Percentiles rank a stretch among this genome's conserved stretches.
Conservation (phyloP, 2,113 vertebrate species). For the Panthera uncia region DNA sequence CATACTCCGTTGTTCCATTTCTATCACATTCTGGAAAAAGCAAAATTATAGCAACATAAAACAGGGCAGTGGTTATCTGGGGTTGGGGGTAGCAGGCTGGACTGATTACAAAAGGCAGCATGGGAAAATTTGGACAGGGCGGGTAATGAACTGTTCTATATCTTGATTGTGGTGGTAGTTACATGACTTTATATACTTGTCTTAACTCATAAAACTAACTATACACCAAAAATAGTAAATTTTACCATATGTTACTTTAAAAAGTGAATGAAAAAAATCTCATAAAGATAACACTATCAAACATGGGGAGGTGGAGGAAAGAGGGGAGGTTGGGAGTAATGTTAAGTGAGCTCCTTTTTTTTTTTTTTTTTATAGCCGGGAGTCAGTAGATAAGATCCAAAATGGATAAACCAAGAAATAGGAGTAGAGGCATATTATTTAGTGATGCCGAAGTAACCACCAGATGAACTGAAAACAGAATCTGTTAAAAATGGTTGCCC, state of each 20-base stretch:
- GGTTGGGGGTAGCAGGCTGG: background rate
- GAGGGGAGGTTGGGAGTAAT: background rate
- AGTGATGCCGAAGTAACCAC: background rate
- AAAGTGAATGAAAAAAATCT: conserved; percentile 11
- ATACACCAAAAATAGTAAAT: background rate
- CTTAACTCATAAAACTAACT: background rate
- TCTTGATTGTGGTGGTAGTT: background rate
- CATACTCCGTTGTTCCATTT: background rate
- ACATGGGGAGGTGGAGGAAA: background rate
- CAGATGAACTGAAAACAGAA: conserved; percentile 6
- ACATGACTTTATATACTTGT: background rate
- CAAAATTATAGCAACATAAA: background rate
- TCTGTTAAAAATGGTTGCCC: background rate
- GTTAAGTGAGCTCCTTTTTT: background rate
- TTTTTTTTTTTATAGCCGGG: conserved; percentile 33
- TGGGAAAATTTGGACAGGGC: background rate
- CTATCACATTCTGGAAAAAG: conserved; percentile 14
- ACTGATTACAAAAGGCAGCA: background rate
- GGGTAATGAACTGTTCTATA: background rate
- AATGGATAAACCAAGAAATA: conserved; percentile 36
- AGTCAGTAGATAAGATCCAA: conserved; percentile 30
- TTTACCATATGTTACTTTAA: conserved; percentile 21
- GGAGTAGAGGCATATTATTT: conserved; percentile 21
- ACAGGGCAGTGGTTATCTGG: background rate
- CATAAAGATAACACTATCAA: conserved; percentile 31